Base-by-base conservation (phyloP, 1,140 invertebrate species). In the Artemia franciscana region DNA sequence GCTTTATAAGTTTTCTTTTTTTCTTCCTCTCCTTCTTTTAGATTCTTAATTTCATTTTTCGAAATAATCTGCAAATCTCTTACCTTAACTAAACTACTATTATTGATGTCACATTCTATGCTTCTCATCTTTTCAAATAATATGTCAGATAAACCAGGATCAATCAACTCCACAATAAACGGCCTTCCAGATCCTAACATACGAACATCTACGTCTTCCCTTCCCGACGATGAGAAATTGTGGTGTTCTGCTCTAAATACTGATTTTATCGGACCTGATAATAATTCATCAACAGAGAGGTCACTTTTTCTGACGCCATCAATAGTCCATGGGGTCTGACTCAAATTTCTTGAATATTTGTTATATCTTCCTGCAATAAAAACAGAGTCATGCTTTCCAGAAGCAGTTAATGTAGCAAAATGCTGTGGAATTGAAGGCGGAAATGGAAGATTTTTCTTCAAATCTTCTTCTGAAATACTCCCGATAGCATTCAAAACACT, bases 271-370 rank as follows among this genome's bases (percentile, higher is more conserved):
- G 57, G 72, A 59, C 78, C 75, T 68, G 84, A 84, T 58, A 97
- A 84, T 18, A 91, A 78, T 73, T 97, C 92, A 75, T 96, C 86
- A 1, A 97, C 86, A 0, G 91, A 96, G 24, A 81, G 80, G 66
- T 86, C 83, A 73, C 86, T 81, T 66, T 85, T 83, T 62, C 84
- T 78, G 65, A 81, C 78, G 0, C 89, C 90, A 67, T 88, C 80
- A 57, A 95, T 74, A 24, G 94, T 71, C 92, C 93, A 98, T 0
- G 92, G 91, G 0, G 91, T 94, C 76, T 98, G 94, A 61, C 87
- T 85, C 5, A 98, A 72, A 64, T 81, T 77, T 60, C 93, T 78
- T 18, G 85, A 88, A 69, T 84, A 82, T 73, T 98, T 98, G 63
- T 84, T 81, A 71, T 98, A 97, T 26, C 89, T 75, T 58, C 84